Percentiles rank a stretch among this genome's conserved stretches.
phyloP scores from a whole-genome alignment of 1,140 invertebrate species.

The Pogonus chalceus region DNA sequence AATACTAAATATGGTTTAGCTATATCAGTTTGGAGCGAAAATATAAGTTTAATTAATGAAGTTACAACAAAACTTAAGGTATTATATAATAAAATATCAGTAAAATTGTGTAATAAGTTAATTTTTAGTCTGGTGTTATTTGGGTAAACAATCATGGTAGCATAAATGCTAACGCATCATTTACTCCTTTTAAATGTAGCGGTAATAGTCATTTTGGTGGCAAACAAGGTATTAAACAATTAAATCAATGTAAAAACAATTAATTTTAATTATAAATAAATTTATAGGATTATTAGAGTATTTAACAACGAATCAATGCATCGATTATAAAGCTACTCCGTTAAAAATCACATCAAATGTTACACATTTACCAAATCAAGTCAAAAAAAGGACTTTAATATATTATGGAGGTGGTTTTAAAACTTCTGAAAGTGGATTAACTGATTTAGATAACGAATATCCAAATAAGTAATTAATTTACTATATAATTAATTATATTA shows the following conservation, averaged over 20 bases:
- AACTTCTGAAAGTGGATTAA: not conserved
- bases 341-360: not conserved
- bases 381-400: not conserved
- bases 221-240: conserved; percentile 30
- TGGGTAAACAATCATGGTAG: conserved; percentile 49
- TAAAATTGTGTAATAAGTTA: conserved; percentile 9
- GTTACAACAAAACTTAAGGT: conserved; percentile 38
- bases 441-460: not conserved
- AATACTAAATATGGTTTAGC: conserved; percentile 41
- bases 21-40: conserved; percentile 48
- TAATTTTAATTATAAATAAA: no score
- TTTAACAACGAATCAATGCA: not conserved
- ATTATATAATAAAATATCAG: conserved; percentile 2
- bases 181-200: conserved; percentile 42
- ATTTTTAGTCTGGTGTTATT: conserved; percentile 38
- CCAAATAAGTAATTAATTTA: conserved; percentile 9
- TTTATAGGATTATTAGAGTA: not conserved
- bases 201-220: conserved; percentile 37
- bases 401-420: not conserved
- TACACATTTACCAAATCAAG: not conserved
- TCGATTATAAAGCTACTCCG: not conserved
- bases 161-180: conserved; percentile 40
- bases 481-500: not conserved
- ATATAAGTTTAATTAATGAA: conserved; percentile 44
- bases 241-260: no score